Evolutionary conservation across 2,888 invertebrate species (phyloP), one percentile per base, ranked within the genome.

Genomic region (Callyntrura sp.): DNA sequence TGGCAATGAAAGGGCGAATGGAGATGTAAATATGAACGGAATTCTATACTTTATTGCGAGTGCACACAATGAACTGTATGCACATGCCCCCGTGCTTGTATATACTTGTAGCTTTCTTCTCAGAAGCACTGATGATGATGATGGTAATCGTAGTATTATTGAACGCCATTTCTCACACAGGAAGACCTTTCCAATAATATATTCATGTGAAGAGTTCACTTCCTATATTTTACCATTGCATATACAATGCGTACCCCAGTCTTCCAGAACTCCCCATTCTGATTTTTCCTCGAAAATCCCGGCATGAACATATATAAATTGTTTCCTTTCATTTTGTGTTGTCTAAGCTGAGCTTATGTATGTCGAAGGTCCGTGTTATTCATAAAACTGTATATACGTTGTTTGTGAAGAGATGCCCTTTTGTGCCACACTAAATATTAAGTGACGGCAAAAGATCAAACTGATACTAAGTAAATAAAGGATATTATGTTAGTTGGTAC

Each of bases 391-490:
- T 35, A 35, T 4, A 35, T 2, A 35, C 6, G 51, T 51, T 2
- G n/a, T 51, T 51, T 51, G n/a, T 51, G n/a, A n/a, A n/a, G n/a
- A 11, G 43, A 11, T 9, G 8, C 45, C 1, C 43, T 35, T 70
- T 70, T n/a, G 14, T 45, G 43, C 14, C 14, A 65, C 28, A 12
- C 28, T 12, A 65, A 60, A 9, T 65, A 23, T 23, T 48, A 73
- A 73, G 48, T 48, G 62, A 45, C 70, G 45, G 45, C 35, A 43
- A 45, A 45, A 70, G 70, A 70, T 70, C 70, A 70, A 70, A 45
- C 70, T 23, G 45, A 70, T 45, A 43, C 45, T 43, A 23, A 65
- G 70, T 17, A 17, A 43, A 70, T 70, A 70, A 43, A 45, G 43
- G 5, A 43, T 43, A 11, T 70, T 70, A 11, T 70, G 17, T 20